Percentiles rank a stretch among this genome's conserved stretches.
These are phyloP conservation scores for Tamias sibiricus DNA, from an alignment of 2,113 vertebrate genomes.

Conservation along the genomic window DNA sequence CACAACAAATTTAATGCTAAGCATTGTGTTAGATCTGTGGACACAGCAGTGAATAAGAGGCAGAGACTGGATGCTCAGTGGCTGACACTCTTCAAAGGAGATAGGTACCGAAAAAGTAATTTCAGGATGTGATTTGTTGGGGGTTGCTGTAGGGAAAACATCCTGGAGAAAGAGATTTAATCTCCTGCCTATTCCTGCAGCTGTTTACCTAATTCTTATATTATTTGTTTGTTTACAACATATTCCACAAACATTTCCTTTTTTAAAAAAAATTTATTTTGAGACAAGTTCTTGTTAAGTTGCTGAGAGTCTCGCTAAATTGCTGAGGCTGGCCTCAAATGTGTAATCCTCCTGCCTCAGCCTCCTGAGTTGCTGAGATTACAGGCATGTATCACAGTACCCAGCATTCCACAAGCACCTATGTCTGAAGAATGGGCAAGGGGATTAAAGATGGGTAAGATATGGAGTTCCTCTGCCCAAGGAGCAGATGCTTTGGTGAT, in stretches of 20 bases:
- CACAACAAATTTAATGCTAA: not conserved
- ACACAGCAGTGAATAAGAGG: not conserved
- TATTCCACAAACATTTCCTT: not conserved
- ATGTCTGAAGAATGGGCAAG: not conserved
- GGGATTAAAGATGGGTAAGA: not conserved
- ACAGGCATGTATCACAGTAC: no score
- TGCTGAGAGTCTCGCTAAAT: no score
- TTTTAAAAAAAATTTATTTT: no score
- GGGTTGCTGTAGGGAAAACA: not conserved
- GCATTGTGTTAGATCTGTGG: not conserved
- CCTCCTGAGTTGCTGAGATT: no score
- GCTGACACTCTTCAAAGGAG: not conserved
- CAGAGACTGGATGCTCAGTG: not conserved
- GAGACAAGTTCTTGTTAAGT: no score
- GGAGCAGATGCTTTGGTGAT: not conserved
- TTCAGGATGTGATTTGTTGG: not conserved
- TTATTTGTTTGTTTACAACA: not conserved
- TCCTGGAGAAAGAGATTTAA: not conserved
- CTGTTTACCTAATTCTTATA: not conserved
- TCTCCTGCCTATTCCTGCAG: not conserved
- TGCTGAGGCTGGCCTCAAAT: no score
- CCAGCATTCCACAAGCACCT: not conserved
- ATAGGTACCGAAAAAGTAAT: not conserved
- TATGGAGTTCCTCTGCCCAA: not conserved
- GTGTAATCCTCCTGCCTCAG: no score